phyloP scores from a whole-genome alignment of 2,113 vertebrate species.

The Paramormyrops kingsleyae region DNA sequence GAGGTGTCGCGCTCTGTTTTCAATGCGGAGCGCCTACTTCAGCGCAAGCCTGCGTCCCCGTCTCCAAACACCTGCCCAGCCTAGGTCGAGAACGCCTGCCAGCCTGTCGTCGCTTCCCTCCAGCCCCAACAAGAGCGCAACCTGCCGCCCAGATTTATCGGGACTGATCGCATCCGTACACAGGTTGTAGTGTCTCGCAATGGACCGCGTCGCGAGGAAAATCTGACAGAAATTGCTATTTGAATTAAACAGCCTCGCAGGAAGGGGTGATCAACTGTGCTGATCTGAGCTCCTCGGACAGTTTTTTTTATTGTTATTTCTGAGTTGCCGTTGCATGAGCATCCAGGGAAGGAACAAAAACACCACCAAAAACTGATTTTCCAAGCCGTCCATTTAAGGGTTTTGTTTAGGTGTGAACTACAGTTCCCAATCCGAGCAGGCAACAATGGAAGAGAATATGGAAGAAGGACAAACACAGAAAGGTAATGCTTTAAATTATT shows the following conservation, averaged over 20 bases:
- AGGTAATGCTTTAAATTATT: conserved; percentile 56
- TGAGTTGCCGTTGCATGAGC: conserved; percentile 59
- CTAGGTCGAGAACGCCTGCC: conserved; percentile 50
- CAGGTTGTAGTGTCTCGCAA: conserved; percentile 63
- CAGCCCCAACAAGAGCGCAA: conserved; percentile 46
- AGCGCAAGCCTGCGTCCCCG: conserved; percentile 55
- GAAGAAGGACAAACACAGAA: conserved; percentile 86
- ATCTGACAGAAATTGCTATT: conserved; percentile 76
- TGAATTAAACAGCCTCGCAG: conserved; percentile 79
- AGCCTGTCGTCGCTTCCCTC: conserved; percentile 39
- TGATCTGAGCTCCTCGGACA: background rate
- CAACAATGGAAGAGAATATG: conserved; percentile 86
- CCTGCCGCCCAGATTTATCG: conserved; percentile 50
- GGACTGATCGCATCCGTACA: conserved; percentile 60
- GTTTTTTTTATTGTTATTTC: conserved; percentile 58
- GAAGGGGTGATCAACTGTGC: conserved; percentile 48
- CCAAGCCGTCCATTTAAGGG: conserved; percentile 58
- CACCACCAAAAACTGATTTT: conserved; percentile 37
- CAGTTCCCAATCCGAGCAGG: conserved; percentile 54
- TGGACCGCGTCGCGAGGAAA: conserved; percentile 71
- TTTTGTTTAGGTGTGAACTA: conserved; percentile 64
- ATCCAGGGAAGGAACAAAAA: conserved; percentile 49
- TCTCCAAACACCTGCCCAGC: conserved; percentile 51
- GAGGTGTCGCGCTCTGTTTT: conserved; percentile 55
- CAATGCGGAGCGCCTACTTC: conserved; percentile 62